phyloP scores from a whole-genome alignment of 2,888 invertebrate genomes.

The Hipparchia sbordonii region DNA sequence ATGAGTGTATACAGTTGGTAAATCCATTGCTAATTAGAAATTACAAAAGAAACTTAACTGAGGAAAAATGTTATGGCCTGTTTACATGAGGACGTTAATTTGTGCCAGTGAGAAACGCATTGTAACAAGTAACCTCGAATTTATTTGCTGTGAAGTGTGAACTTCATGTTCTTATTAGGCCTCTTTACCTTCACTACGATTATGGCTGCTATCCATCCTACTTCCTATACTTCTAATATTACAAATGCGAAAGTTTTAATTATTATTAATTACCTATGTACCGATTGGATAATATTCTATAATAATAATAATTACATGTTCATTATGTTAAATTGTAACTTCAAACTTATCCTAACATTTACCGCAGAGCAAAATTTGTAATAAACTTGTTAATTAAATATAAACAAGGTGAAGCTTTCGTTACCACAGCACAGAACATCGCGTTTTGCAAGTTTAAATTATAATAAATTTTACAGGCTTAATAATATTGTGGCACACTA shows the following conservation, averaged over 20 bases:
- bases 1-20: slow-evolving; percentile 26
- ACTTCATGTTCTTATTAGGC: background rate
- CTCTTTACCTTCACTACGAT: no score
- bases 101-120: slow-evolving; percentile 3
- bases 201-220: no score
- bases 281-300: no score
- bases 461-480: background rate
- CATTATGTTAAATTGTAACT: background rate
- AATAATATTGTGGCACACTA: background rate
- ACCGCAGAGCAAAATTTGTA: slow-evolving; percentile 2
- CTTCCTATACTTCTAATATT: no score
- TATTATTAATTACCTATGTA: no score
- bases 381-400: slow-evolving; percentile 14
- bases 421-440: slow-evolving; percentile 1
- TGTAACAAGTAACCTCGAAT: slow-evolving; percentile 3
- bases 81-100: slow-evolving; percentile 12
- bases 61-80: slow-evolving; percentile 5
- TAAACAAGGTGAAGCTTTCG: slow-evolving; percentile 9
- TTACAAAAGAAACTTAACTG: slow-evolving; percentile 21
- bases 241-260: no score
- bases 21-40: slow-evolving; percentile 34
- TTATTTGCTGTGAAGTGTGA: slow-evolving; percentile 8
- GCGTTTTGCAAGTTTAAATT: background rate
- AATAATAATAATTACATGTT: background rate
- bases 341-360: background rate